These are phyloP conservation scores for Loxodonta africana DNA, from an alignment of 2,113 vertebrate genomes.

Conservation along the genomic window DNA sequence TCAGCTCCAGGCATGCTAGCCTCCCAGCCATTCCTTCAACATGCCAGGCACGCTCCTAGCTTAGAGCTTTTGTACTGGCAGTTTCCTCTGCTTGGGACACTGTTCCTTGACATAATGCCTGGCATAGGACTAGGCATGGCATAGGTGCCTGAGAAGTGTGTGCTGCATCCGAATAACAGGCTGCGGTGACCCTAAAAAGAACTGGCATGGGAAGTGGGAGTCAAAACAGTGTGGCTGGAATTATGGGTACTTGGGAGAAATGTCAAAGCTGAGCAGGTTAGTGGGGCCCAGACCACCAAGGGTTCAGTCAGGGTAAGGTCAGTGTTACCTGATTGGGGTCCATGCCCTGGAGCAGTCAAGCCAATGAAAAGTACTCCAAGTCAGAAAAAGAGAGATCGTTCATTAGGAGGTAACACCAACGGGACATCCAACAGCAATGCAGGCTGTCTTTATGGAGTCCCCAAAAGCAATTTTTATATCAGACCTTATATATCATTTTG, in stretches of 20 bases:
- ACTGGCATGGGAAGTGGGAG: neutral
- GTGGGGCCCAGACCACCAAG: neutral
- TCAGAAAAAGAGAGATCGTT: no score
- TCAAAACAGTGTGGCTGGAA: neutral
- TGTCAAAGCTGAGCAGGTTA: neutral
- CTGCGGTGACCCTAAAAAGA: neutral
- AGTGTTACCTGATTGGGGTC: no score
- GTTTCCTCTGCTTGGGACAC: neutral
- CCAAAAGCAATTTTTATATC: no score
- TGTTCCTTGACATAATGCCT: neutral
- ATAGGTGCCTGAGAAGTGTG: neutral
- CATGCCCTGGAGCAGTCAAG: no score
- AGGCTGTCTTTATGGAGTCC: no score
- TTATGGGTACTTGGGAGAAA: neutral
- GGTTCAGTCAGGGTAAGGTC: neutral
- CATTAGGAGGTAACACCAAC: no score
- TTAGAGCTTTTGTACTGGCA: neutral
- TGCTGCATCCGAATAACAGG: fast-evolving
- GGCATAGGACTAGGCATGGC: neutral
- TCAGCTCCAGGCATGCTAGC: neutral
- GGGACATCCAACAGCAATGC: no score
- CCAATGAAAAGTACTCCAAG: no score
- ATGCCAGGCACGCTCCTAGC: neutral
- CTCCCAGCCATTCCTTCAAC: neutral
- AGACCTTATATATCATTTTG: no score